Evolutionary conservation across 2,797 vertebrate species (phyloP).

Genomic region (Sebastes flavidus): DNA sequence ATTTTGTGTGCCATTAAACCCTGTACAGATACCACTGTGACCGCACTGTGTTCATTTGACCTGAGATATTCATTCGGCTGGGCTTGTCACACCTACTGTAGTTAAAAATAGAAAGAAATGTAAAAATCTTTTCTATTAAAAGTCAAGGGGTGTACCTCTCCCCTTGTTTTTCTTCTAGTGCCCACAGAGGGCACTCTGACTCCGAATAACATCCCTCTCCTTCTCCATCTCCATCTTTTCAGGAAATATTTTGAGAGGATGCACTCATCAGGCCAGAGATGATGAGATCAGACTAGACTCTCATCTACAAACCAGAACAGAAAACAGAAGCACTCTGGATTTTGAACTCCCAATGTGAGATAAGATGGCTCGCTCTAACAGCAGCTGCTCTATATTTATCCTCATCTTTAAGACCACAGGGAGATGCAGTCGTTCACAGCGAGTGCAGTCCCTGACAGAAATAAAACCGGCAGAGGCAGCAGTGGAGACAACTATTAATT

Average conservation of each 20-base stretch:
- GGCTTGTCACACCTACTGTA: background rate
- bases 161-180: constrained; percentile 20
- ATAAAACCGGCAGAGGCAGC: constrained; percentile 45
- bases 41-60: constrained; percentile 17
- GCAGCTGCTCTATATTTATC: constrained; percentile 35
- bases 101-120: background rate
- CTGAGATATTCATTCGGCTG: background rate
- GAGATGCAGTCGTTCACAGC: constrained; percentile 17
- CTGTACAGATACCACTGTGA: constrained; percentile 51
- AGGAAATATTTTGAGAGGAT: constrained; percentile 20
- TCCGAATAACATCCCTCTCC: constrained; percentile 44
- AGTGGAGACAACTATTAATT: constrained; percentile 54
- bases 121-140: background rate
- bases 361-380: constrained; percentile 7
- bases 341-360: constrained; percentile 17
- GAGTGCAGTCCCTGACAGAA: constrained; percentile 7
- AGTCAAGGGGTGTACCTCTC: background rate
- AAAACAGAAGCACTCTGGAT: background rate
- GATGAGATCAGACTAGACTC: constrained; percentile 12
- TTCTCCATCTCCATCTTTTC: constrained; percentile 27
- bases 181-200: constrained; percentile 78
- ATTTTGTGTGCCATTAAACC: constrained; percentile 77
- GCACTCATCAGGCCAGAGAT: constrained; percentile 27
- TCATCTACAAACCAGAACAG: constrained; percentile 13
- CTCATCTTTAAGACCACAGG: constrained; percentile 1